These are phyloP conservation scores for Philypnodon macrostomus DNA, from an alignment of 2,797 vertebrate species.

Conservation along the genomic window DNA sequence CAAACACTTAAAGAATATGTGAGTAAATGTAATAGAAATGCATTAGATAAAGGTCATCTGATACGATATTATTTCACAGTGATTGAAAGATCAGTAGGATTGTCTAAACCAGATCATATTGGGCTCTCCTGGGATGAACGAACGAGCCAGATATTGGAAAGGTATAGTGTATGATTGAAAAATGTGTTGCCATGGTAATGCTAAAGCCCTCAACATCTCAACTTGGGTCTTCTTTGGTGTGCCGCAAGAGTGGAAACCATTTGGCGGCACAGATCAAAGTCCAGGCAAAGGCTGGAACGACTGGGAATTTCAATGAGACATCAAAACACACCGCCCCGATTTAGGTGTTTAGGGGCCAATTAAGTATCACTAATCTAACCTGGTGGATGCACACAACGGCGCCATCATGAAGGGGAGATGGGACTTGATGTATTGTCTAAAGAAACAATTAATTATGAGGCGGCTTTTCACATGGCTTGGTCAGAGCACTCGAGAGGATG, in stretches of 20 bases:
- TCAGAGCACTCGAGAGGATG: constrained; percentile 17
- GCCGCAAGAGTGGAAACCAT: constrained; percentile 29
- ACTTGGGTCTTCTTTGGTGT: constrained; percentile 37
- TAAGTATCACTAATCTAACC: constrained; percentile 30
- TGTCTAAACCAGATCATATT: constrained; percentile 40
- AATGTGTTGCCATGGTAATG: constrained; percentile 72
- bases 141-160: constrained; percentile 37
- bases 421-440: constrained; percentile 30
- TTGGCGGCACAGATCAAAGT: constrained; percentile 54
- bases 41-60: constrained; percentile 25
- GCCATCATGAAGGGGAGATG: constrained; percentile 26
- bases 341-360: constrained; percentile 21
- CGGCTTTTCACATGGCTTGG: constrained; percentile 22
- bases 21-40: constrained; percentile 26
- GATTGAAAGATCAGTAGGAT: constrained; percentile 58
- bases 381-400: constrained; percentile 15
- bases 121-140: constrained; percentile 24
- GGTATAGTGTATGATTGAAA: constrained; percentile 57
- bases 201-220: constrained; percentile 48
- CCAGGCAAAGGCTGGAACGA: constrained; percentile 9
- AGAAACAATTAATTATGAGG: constrained; percentile 41
- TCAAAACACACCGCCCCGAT: constrained; percentile 11
- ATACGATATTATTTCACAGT: constrained; percentile 31
- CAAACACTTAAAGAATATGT: no score
- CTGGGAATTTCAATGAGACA: constrained; percentile 45